Percentiles rank a stretch among this genome's conserved stretches.
These are phyloP conservation scores for Dryococelus australis DNA, from an alignment of 2,888 invertebrate species.

Conservation along the genomic window DNA sequence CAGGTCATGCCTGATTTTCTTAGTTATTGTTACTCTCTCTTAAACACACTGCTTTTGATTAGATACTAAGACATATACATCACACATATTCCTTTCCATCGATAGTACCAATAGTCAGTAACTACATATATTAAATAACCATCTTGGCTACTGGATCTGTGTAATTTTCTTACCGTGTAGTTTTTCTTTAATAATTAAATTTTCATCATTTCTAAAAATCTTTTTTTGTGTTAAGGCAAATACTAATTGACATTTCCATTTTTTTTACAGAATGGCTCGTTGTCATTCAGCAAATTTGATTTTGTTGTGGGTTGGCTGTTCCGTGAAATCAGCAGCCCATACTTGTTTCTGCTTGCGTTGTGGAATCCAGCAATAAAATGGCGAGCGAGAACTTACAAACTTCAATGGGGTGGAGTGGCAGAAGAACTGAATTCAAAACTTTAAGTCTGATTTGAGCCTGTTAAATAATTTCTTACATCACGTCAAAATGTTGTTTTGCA, in stretches of 20 bases:
- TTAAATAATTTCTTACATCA: background rate
- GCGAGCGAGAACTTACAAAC: conserved; percentile 89
- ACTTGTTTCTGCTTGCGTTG: conserved; percentile 86
- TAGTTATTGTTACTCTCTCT: no score
- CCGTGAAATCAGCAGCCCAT: conserved; percentile 89
- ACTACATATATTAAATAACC: no score
- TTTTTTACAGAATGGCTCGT: conserved; percentile 78
- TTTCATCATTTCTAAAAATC: no score
- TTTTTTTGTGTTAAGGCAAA: background rate
- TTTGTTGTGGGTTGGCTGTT: conserved; percentile 95
- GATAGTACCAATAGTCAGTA: no score
- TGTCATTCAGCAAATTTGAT: conserved; percentile 94
- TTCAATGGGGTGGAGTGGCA: conserved; percentile 95
- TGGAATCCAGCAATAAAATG: conserved; percentile 90
- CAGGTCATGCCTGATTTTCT: no score
- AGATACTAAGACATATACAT: no score
- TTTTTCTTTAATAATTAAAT: no score
- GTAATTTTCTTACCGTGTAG: no score
- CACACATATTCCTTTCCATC: no score
- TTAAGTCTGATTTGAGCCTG: conserved; percentile 38
- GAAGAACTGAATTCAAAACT: conserved; percentile 81
- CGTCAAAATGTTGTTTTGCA: background rate
- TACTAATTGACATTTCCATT: conserved; percentile 22
- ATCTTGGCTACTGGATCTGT: no score
- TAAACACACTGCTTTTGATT: no score